phyloP scores from a whole-genome alignment of 35 echinoderm and acorn worm species.

The Acanthaster planci region DNA sequence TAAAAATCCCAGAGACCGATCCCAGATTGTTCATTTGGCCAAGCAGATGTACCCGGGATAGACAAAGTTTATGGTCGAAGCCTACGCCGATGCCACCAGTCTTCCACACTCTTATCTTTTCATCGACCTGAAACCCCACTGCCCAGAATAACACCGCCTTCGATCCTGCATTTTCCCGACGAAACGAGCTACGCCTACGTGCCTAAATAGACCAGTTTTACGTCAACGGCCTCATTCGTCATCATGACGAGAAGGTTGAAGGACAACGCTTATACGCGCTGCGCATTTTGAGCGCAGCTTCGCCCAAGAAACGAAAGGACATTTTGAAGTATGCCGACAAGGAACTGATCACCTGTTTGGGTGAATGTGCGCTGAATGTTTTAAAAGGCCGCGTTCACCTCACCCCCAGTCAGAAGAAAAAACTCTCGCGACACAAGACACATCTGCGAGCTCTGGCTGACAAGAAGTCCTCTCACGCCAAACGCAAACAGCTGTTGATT shows the following conservation, averaged over 20 bases:
- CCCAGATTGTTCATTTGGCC: constrained; percentile 45
- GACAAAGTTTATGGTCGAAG: constrained; percentile 43
- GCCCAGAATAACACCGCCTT: constrained; percentile 20
- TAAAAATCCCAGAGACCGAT: constrained; percentile 60
- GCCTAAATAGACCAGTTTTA: background rate
- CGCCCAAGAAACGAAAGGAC: constrained; percentile 41
- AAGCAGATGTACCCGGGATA: constrained; percentile 63
- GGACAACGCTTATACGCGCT: constrained; percentile 51
- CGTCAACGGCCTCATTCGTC: constrained; percentile 10
- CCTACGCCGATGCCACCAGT: constrained; percentile 35
- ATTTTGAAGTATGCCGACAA: constrained; percentile 43
- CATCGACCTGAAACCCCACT: constrained; percentile 49
- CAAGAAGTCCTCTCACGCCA: constrained; percentile 36
- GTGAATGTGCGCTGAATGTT: constrained; percentile 65
- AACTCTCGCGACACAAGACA: constrained; percentile 64
- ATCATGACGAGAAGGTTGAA: constrained; percentile 47
- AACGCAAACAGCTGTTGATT: constrained; percentile 5
- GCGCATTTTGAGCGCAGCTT: constrained; percentile 46
- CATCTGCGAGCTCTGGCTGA: constrained; percentile 50
- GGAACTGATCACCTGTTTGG: constrained; percentile 45
- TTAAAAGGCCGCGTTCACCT: constrained; percentile 65
- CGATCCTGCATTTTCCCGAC: constrained; percentile 31
- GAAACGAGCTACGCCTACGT: constrained; percentile 32
- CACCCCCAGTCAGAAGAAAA: constrained; percentile 53
- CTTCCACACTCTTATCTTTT: constrained; percentile 47